Evolutionary conservation across 2,888 invertebrate genomes (phyloP).

Genomic region (Xanthorhoe designata): DNA sequence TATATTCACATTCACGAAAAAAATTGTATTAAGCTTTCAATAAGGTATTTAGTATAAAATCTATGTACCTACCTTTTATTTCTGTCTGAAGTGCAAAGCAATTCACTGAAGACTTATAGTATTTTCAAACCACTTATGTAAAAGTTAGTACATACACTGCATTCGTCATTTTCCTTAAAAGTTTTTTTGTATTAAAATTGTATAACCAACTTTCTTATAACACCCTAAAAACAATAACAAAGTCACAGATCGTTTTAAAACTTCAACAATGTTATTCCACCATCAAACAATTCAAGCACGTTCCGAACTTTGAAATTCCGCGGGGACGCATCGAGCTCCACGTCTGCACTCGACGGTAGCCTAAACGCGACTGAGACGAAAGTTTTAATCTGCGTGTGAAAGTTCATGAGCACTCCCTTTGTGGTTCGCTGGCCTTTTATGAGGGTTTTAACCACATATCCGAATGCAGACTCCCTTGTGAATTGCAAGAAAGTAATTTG

Average conservation of each 20-base stretch:
- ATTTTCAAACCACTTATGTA: too few species aligned
- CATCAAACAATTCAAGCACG: slow-evolving; percentile 8
- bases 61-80: too few species aligned
- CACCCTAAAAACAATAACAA: not conserved
- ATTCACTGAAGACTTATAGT: too few species aligned
- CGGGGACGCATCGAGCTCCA: not conserved
- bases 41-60: too few species aligned
- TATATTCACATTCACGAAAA: too few species aligned
- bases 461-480: not conserved
- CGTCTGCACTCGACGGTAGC: slow-evolving; percentile 7
- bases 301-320: slow-evolving; percentile 18
- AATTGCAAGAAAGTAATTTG: not conserved
- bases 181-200: too few species aligned
- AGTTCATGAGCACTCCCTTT: not conserved
- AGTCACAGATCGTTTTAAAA: not conserved
- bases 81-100: too few species aligned
- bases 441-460: not conserved
- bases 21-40: too few species aligned
- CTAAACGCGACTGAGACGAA: slow-evolving; percentile 19
- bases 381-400: not conserved
- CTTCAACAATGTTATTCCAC: not conserved
- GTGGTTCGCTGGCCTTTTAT: not conserved
- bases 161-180: too few species aligned
- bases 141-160: too few species aligned
- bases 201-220: too few species aligned